Conservation (phyloP, 1,140 invertebrate genomes). For the Drosophila auraria region DNA sequence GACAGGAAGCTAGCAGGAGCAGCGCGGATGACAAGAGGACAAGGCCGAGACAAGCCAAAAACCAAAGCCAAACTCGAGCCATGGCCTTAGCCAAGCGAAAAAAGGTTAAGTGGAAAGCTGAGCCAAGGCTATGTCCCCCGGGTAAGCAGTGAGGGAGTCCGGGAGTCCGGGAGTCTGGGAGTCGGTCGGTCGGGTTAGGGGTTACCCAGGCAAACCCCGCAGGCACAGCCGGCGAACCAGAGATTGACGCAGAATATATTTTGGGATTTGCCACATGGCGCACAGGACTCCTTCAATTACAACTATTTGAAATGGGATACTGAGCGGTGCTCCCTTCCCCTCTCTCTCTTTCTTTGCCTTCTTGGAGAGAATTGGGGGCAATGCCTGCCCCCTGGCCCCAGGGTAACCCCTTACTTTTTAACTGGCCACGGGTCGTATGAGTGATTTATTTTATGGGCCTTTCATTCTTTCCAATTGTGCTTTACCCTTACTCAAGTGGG, state of each 20-base stretch:
- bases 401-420: conserved; percentile 3
- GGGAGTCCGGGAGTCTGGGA: background rate
- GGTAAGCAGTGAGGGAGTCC: background rate
- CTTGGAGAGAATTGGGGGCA: background rate
- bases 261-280: conserved; percentile 64
- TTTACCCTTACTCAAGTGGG: conserved; percentile 6
- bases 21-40: conserved; percentile 30
- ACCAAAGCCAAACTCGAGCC: conserved; percentile 67
- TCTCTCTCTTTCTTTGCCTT: too few species aligned
- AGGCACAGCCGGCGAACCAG: conserved; percentile 9
- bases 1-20: conserved; percentile 24
- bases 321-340: background rate
- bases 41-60: conserved; percentile 62
- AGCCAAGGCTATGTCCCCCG: conserved; percentile 55
- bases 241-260: conserved; percentile 72
- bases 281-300: conserved; percentile 67
- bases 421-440: conserved; percentile 51
- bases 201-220: background rate
- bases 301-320: conserved; percentile 73
- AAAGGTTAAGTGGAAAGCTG: conserved; percentile 79
- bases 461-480: background rate
- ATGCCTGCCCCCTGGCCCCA: background rate
- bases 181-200: background rate
- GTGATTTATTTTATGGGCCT: conserved; percentile 69
- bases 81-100: conserved; percentile 64